Evolutionary conservation across 2,888 invertebrate species (phyloP), one percentile per base, ranked within the genome.

Genomic region (Epinotia bilunana): DNA sequence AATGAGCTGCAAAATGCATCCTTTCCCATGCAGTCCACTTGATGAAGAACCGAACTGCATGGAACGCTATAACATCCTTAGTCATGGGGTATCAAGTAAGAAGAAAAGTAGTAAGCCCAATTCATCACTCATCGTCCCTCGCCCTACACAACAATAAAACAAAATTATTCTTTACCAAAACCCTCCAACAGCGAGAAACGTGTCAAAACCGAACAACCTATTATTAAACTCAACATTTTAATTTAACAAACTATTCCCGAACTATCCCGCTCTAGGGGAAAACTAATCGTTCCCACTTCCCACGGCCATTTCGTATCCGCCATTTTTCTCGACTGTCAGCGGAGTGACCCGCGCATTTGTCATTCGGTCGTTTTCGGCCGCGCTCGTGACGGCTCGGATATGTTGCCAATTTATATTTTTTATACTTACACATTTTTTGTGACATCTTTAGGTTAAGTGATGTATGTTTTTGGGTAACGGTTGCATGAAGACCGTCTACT

Each of bases 281-380:
- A 74, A 72, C 74, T 74, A 76, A 74, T 73, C 73, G 65, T 62
- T 46, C 60, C 62, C 64, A 33, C 68, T 77, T 74, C 61, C 53
- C 20, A 49, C 69, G n/a, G 70, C 80, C 80, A 78, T 80, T 79
- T 79, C 43, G 43, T 69, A 43, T 46, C 58, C 43, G 58, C 68
- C 68, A 69, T 69, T 77, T 80, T 76, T 80, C 77, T 72, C 72
- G 53, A 60, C 77, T 80, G 80, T 80, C 80, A 80, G 70, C 75
- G 55, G 46, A 58, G 60, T 71, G 77, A 76, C 78, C 80, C 77
- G 46, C 16, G 77, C 79, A 80, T 80, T 78, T 73, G 77, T 79
- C 79, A 79, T 71, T 74, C 74, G 77, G 78, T 77, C 77, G 80
- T 82, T 80, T 81, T 82, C 84, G 83, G 79, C 74, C 70, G 73